Conservation (phyloP, 1,140 invertebrate species). For the Papilio polytes region DNA sequence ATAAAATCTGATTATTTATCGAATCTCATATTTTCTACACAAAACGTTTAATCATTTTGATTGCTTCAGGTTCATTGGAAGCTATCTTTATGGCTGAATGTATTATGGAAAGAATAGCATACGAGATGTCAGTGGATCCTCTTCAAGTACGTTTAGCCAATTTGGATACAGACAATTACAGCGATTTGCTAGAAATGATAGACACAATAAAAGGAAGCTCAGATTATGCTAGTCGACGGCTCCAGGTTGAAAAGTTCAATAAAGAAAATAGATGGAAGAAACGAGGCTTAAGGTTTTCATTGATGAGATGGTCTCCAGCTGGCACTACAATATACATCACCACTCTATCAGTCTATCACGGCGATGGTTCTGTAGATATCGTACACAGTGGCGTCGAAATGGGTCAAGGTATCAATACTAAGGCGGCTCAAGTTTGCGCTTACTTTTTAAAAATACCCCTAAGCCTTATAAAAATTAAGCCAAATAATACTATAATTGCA, state of each 20-base stretch:
- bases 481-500: slow-evolving; percentile 84
- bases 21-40: too few relatives aligned
- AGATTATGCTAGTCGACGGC: slow-evolving; percentile 85
- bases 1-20: neutral
- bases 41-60: neutral
- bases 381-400: slow-evolving; percentile 92
- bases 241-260: slow-evolving; percentile 86
- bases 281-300: slow-evolving; percentile 88
- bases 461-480: slow-evolving; percentile 87
- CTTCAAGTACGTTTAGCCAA: slow-evolving; percentile 87
- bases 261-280: slow-evolving; percentile 91
- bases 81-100: slow-evolving; percentile 88
- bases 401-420: slow-evolving; percentile 92
- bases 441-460: slow-evolving; percentile 88
- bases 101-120: slow-evolving; percentile 93
- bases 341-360: slow-evolving; percentile 88
- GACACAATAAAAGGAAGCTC: slow-evolving; percentile 80
- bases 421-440: slow-evolving; percentile 90
- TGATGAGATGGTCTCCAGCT: slow-evolving; percentile 86
- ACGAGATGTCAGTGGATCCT: slow-evolving; percentile 87
- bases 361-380: slow-evolving; percentile 90
- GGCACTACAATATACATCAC: slow-evolving; percentile 84
- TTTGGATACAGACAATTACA: slow-evolving; percentile 77
- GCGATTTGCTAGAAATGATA: slow-evolving; percentile 61
- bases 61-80: slow-evolving; percentile 86